These are phyloP conservation scores for Anaspis maculata DNA, from an alignment of 2,888 invertebrate genomes.

Conservation along the genomic window DNA sequence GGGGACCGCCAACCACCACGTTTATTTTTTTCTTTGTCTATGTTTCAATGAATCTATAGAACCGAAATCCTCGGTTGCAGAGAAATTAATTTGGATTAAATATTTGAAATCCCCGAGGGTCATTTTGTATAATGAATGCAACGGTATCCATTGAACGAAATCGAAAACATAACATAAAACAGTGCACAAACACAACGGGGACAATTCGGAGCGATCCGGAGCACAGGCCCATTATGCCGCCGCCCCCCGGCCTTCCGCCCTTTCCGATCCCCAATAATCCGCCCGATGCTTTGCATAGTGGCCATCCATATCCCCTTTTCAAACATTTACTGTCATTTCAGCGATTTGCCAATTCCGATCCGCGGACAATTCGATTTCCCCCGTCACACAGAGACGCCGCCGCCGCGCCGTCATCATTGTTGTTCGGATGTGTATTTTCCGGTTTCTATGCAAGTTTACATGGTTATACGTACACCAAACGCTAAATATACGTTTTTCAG, in stretches of 20 bases:
- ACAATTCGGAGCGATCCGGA: conserved; percentile 12
- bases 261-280: conserved; percentile 21
- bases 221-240: conserved; percentile 23
- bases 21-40: no score
- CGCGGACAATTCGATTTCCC: conserved; percentile 34
- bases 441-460: no score
- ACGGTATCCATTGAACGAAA: conserved; percentile 20
- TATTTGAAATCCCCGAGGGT: not conserved
- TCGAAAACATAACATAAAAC: conserved; percentile 27
- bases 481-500: no score
- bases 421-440: no score
- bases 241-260: conserved; percentile 17
- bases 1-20: no score
- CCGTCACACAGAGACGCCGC: conserved; percentile 10
- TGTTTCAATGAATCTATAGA: no score
- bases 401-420: no score
- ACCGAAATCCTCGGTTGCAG: no score
- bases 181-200: conserved; percentile 28
- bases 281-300: conserved; percentile 30
- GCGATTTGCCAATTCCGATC: conserved; percentile 31
- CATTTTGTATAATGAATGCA: conserved; percentile 11
- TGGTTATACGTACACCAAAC: no score
- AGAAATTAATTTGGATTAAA: conserved; percentile 1
- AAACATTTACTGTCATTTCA: conserved; percentile 34
- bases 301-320: conserved; percentile 30